These are phyloP conservation scores for Tineola bisselliella DNA, from an alignment of 2,888 invertebrate genomes.

Conservation along the genomic window DNA sequence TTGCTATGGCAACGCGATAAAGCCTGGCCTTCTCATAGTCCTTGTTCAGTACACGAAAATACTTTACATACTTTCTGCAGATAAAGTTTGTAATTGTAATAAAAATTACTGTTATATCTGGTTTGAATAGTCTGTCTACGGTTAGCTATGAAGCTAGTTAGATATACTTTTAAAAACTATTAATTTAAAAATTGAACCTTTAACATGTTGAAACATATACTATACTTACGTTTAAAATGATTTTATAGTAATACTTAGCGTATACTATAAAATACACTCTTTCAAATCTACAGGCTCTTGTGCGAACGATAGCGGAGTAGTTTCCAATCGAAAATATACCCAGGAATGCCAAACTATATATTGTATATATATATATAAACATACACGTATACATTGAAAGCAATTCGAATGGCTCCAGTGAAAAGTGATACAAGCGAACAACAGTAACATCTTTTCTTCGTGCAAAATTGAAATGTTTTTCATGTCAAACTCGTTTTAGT, in stretches of 20 bases:
- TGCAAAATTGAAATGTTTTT: no score
- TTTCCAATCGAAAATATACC: conserved; percentile 62
- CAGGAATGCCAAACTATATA: conserved; percentile 17
- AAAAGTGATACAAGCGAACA: background rate
- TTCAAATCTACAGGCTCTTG: conserved; percentile 56
- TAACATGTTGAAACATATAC: no score
- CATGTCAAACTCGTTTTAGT: no score
- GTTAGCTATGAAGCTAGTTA: no score
- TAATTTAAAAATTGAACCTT: no score
- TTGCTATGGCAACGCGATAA: conserved; percentile 65
- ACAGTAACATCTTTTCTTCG: background rate
- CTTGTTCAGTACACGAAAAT: conserved; percentile 39
- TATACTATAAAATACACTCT: conserved; percentile 37
- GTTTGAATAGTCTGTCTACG: conserved; percentile 12
- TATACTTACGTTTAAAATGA: no score
- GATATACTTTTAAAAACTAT: no score
- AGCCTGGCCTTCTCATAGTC: conserved; percentile 66
- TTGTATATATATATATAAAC: no score
- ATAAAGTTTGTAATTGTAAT: background rate
- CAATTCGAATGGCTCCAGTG: background rate
- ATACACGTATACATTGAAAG: background rate
- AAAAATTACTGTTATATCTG: conserved; percentile 10
- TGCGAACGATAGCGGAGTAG: conserved; percentile 35
- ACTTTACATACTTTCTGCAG: conserved; percentile 14
- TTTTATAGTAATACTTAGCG: conserved; percentile 5